Conservation (phyloP, 2,888 invertebrate genomes). For the Leptopterna dolabrata region DNA sequence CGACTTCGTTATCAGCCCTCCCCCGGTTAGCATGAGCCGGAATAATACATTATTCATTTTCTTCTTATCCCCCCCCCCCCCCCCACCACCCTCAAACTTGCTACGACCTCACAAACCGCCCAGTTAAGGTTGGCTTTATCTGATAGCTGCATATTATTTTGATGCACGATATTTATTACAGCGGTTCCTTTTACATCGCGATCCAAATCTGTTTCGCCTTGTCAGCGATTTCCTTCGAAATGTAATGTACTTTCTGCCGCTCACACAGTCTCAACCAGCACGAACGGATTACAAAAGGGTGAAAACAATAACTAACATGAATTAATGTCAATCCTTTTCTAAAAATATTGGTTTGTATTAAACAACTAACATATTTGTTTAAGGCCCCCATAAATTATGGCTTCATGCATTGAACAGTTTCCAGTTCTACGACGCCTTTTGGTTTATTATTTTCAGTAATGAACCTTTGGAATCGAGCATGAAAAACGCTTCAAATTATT, state of each 20-base stretch:
- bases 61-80: background rate
- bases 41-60: slow-evolving; percentile 29
- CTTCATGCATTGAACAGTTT: too few species aligned
- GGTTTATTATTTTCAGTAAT: too few species aligned
- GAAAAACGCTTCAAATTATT: too few species aligned
- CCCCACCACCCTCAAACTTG: background rate
- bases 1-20: slow-evolving; percentile 16
- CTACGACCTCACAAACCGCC: background rate
- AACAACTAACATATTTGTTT: too few species aligned
- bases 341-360: too few species aligned
- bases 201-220: slow-evolving; percentile 13
- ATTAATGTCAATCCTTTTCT: too few species aligned
- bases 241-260: background rate
- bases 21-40: slow-evolving; percentile 14
- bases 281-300: background rate
- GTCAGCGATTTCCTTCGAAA: slow-evolving; percentile 3
- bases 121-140: background rate
- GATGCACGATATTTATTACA: slow-evolving; percentile 28
- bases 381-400: too few species aligned
- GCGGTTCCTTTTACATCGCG: background rate
- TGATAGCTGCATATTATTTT: background rate
- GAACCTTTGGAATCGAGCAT: too few species aligned
- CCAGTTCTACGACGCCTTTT: too few species aligned
- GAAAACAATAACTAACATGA: background rate
- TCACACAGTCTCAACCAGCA: background rate